phyloP scores from a whole-genome alignment of 2,888 invertebrate species.

The Thymelicus acteon region DNA sequence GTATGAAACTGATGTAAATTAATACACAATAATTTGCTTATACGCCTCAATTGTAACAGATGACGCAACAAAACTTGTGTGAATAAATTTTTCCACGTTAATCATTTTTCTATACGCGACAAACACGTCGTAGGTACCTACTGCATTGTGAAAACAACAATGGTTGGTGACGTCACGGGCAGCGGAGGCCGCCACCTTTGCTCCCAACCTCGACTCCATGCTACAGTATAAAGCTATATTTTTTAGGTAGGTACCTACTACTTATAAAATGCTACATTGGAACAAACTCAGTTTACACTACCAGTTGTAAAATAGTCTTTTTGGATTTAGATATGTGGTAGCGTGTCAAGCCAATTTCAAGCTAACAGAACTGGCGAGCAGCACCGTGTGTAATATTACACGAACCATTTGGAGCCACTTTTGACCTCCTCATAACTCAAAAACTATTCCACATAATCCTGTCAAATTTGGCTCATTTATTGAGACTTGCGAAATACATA shows the following conservation, averaged over 20 bases:
- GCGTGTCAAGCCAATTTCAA: no score
- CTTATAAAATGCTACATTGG: background rate
- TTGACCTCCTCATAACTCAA: no score
- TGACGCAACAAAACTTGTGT: slow-evolving; percentile 26
- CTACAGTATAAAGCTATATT: slow-evolving; percentile 11
- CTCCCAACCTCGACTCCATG: slow-evolving; percentile 38
- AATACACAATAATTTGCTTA: background rate
- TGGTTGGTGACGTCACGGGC: slow-evolving; percentile 42
- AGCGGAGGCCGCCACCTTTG: slow-evolving; percentile 46
- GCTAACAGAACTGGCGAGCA: no score
- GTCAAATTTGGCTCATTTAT: no score
- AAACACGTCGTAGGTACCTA: slow-evolving; percentile 16
- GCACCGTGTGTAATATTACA: no score
- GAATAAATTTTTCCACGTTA: slow-evolving; percentile 20
- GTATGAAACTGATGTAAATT: background rate
- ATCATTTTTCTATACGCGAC: slow-evolving; percentile 14
- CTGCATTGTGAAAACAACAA: slow-evolving; percentile 30
- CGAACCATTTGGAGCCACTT: no score
- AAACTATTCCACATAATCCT: no score
- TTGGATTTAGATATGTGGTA: no score
- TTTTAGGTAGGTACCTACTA: background rate
- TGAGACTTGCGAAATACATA: no score
- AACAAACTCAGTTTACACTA: no score
- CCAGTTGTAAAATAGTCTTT: no score
- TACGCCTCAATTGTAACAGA: slow-evolving; percentile 18